phyloP scores from a whole-genome alignment of 2,888 invertebrate genomes.

The Falcaria lacertinaria region DNA sequence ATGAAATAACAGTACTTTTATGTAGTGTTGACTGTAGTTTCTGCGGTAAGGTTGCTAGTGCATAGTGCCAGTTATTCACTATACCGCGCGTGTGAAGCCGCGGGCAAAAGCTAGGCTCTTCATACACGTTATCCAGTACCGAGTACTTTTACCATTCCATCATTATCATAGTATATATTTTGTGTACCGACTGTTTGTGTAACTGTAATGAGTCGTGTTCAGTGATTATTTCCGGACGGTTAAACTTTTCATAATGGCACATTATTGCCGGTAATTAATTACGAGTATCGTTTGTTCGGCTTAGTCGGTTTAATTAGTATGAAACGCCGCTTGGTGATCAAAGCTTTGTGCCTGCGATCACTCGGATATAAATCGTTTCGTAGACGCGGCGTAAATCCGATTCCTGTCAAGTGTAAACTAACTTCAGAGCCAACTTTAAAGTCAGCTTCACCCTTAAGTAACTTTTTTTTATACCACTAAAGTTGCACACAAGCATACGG shows the following conservation, averaged over 20 bases:
- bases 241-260: slow-evolving; percentile 44
- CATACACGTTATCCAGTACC: no score
- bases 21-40: no score
- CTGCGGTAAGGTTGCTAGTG: no score
- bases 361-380: slow-evolving; percentile 27
- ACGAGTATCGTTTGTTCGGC: slow-evolving; percentile 30
- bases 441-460: no score
- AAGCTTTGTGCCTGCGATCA: slow-evolving; percentile 44
- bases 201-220: slow-evolving; percentile 19
- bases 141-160: no score
- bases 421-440: neutral
- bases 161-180: no score
- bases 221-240: slow-evolving; percentile 40
- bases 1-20: no score
- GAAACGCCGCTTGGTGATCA: slow-evolving; percentile 36
- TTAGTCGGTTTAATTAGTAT: slow-evolving; percentile 43
- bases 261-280: slow-evolving; percentile 53
- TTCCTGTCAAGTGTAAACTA: slow-evolving; percentile 5
- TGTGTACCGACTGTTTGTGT: slow-evolving; percentile 3
- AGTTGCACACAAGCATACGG: no score
- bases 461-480: no score
- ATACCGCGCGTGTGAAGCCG: no score
- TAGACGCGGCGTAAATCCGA: slow-evolving; percentile 11
- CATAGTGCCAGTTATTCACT: no score
- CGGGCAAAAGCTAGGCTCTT: no score